Evolutionary conservation across 2,888 invertebrate genomes (phyloP), one percentile per base, ranked within the genome.

Genomic region (Sphaerophoria rueppellii): DNA sequence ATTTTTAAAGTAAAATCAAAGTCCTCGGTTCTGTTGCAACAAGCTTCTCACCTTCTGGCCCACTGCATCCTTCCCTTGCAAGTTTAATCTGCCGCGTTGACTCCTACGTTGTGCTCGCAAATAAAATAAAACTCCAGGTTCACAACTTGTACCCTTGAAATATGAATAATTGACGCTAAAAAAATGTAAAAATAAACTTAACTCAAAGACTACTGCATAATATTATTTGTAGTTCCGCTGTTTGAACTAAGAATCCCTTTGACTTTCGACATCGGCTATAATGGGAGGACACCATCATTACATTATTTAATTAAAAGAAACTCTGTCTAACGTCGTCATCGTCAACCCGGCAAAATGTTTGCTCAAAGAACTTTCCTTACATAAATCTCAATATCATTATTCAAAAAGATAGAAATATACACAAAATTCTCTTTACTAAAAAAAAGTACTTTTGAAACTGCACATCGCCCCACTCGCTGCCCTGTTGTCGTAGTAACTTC

Each of bases 331-430:
- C 16, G 14, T 16, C 50, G 50, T 50, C 16, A 6, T 50, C 12
- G 50, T 50, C 50, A 16, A 32, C 43, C 57, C 24, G 24, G 34
- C 50, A 57, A 57, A 11, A 46, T 34, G 16, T 67, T 72, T 72
- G 9, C 50, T 72, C 65, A 78, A 72, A 72, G 67, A 60, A 72
- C 65, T 46, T 63, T 58, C 16, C 34, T 54, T 52, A 72, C 72
- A 78, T 72, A 78, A 72, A 72, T 78, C 65, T 78, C 77, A 78
- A 78, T 72, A 65, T 78, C 71, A 58, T 78, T 78, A 72, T 35
- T 11, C 4, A 12, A 55, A 55, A 12, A 50, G 16, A 50, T 14
- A 50, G 5, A 50, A 50, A 4, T 14, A 14, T 48, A 24, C 6
- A 24, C 48, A 60, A 2, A 43, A 58, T 4, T 50, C 58, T 52